These are phyloP conservation scores for Nematostella vectensis DNA, from an alignment of 92 coral and sea anemone species.

Conservation along the genomic window DNA sequence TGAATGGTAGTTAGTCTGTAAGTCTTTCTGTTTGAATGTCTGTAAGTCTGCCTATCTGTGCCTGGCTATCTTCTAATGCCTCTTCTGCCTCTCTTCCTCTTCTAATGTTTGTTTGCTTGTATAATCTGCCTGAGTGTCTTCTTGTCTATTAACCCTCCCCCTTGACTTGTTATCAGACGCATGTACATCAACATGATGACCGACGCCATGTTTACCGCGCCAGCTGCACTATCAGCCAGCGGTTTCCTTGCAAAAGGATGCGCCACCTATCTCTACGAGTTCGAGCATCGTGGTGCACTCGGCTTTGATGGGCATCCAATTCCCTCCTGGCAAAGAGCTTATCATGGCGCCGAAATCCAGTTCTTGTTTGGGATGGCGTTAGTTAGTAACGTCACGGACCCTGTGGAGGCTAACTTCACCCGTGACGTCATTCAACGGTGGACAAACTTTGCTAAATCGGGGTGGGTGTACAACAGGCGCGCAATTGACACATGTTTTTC, in stretches of 20 bases:
- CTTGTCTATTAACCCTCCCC: too few species aligned
- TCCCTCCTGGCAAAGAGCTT: constrained; percentile 11
- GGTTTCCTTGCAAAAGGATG: constrained; percentile 1
- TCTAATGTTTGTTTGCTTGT: too few species aligned
- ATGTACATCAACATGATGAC: constrained; percentile 14
- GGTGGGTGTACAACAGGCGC: constrained; percentile 23
- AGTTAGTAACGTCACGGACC: too few species aligned
- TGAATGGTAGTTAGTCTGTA: too few species aligned
- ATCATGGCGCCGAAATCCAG: constrained; percentile 7
- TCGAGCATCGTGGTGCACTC: neutral
- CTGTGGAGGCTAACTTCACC: constrained; percentile 11
- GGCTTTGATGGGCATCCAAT: neutral
- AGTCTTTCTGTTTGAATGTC: too few species aligned
- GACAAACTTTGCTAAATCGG: constrained; percentile 26
- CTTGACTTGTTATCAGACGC: too few species aligned
- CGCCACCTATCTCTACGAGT: constrained; percentile 7
- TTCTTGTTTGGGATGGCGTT: constrained; percentile 14
- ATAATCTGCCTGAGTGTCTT: too few species aligned
- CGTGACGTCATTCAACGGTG: constrained; percentile 10
- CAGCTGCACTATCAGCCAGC: constrained; percentile 3
- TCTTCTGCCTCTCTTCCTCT: too few species aligned
- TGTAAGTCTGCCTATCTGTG: too few species aligned
- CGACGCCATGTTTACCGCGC: constrained; percentile 13
- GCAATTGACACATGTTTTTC: constrained; percentile 2
- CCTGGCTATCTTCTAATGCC: too few species aligned